phyloP scores from a whole-genome alignment of 2,797 vertebrate genomes.

The Rhinatrema bivittatum region DNA sequence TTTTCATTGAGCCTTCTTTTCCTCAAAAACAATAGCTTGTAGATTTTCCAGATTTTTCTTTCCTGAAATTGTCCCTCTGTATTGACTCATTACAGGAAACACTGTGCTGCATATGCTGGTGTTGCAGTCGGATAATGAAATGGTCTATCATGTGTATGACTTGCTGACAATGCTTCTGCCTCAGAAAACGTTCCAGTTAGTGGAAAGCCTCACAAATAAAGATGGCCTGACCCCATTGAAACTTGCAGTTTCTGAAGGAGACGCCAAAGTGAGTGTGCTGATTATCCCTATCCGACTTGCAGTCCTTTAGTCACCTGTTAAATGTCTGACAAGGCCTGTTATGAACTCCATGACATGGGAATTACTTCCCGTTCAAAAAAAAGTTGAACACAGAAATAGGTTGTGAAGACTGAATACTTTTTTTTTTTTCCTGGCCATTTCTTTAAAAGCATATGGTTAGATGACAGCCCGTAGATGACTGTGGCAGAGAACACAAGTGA shows the following conservation, averaged over 20 bases:
- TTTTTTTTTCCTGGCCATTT: no score
- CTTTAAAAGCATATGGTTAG: no score
- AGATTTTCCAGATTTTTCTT: background rate
- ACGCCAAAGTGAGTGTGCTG: background rate
- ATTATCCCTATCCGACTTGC: no score
- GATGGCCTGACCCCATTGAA: background rate
- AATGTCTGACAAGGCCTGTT: no score
- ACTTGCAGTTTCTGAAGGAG: background rate
- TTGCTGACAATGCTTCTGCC: constrained; percentile 1
- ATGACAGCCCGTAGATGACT: no score
- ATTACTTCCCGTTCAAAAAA: no score
- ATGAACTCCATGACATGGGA: no score
- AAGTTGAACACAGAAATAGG: no score
- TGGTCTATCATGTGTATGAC: background rate
- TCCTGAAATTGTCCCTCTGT: background rate
- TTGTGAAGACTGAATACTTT: no score
- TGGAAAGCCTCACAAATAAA: background rate
- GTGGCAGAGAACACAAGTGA: no score
- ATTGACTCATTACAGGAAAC: constrained; percentile 17
- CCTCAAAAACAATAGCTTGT: background rate
- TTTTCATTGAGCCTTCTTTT: no score
- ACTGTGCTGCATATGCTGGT: background rate
- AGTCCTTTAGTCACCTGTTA: no score
- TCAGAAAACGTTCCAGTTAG: background rate
- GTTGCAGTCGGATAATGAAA: background rate